phyloP scores from a whole-genome alignment of 2,797 vertebrate genomes.

The Mycteria americana region DNA sequence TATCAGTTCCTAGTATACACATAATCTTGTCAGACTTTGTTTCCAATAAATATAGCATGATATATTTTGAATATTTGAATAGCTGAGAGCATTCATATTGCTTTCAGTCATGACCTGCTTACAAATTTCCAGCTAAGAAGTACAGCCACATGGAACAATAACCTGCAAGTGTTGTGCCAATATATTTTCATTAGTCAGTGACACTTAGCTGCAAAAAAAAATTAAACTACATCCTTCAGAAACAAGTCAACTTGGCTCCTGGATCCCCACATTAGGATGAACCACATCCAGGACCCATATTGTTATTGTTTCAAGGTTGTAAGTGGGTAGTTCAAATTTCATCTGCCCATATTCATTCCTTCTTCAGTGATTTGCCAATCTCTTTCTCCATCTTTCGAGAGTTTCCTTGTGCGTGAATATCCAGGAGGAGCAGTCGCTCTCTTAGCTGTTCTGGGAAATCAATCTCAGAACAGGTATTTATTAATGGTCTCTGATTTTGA shows the following conservation, averaged over 20 bases:
- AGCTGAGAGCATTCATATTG: constrained; percentile 57
- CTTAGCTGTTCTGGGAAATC: constrained; percentile 14
- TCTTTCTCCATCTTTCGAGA: constrained; percentile 20
- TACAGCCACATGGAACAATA: constrained; percentile 70
- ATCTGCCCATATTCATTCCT: constrained; percentile 27
- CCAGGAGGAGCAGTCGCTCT: background rate
- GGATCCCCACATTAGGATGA: background rate
- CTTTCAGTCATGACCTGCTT: constrained; percentile 71
- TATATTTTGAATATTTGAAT: constrained; percentile 77
- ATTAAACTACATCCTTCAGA: constrained; percentile 52
- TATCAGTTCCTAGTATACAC: constrained; percentile 66
- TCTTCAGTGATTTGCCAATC: constrained; percentile 48
- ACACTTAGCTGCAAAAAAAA: constrained; percentile 61
- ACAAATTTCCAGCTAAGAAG: constrained; percentile 68
- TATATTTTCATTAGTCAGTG: constrained; percentile 75
- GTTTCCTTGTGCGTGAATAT: background rate
- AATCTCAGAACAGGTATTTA: background rate
- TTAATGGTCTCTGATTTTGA: constrained; percentile 35
- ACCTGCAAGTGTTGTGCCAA: constrained; percentile 47
- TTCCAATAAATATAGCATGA: constrained; percentile 73
- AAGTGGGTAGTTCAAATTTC: constrained; percentile 33
- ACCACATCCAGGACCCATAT: background rate
- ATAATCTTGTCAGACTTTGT: constrained; percentile 76
- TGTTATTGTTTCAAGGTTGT: constrained; percentile 2
- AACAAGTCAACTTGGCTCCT: constrained; percentile 23